Evolutionary conservation across 2,797 vertebrate genomes (phyloP), one percentile per base, ranked within the genome.

Genomic region (Phalloptychus januarius): DNA sequence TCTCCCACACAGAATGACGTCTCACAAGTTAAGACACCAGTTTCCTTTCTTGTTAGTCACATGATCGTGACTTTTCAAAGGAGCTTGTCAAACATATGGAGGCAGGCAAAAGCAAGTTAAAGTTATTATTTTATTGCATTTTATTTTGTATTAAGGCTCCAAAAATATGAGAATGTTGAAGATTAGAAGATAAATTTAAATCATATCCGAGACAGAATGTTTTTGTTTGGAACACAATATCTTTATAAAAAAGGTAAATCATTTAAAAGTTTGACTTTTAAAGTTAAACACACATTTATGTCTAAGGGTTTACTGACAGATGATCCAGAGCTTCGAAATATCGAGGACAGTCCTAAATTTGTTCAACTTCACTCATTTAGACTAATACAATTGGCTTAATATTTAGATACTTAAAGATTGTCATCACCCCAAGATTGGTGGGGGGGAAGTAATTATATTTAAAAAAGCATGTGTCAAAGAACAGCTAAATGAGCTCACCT

Each of bases 31-130:
- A 81, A 82, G n/a, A 85, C 72, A 75, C 3, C 72, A 2, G 85
- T 84, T 94, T 94, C 91, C 87, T 90, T 84, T 87, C 75, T 71
- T 75, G 74, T 2, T 1, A 50, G 83, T 89, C 89, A 92, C 88
- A 89, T 88, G 80, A 72, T 79, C 42, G 36, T 1, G 46, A 25
- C 77, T 31, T 74, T 70, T 80, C 31, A 83, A 52, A 63, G 28
- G 36, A 72, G 44, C 0, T 1, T 77, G 15, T 23, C 11, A 71
- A 31, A 81, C 1, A 25, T 20, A 23, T 5, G 16, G 36, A 71
- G n/a, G 20, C 23, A 54, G 7, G 23, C 45, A 28, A 42, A 40
- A 50, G 23, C 8, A 42, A 11, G 8, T 67, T n/a, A 25, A 50
- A 56, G n/a, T 15, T n/a, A 54, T 13, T 45, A 13, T 33, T 36